Conservation (phyloP, 92 coral and sea anemone species). For the Galaxea fascicularis region DNA sequence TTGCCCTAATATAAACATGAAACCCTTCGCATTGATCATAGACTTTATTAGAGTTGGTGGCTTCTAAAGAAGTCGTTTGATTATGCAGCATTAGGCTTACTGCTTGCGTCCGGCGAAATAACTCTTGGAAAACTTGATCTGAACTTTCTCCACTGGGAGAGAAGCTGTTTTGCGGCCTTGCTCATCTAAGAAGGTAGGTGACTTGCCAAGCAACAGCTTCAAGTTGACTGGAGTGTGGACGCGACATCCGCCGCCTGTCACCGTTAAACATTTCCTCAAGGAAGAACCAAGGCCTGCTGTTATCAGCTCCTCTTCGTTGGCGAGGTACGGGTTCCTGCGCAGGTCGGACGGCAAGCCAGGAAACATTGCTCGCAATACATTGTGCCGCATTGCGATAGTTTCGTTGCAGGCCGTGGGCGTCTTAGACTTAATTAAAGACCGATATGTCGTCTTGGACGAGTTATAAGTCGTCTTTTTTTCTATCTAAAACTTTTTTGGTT, state of each 20-base stretch:
- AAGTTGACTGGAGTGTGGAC: neutral
- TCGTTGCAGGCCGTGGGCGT: no score
- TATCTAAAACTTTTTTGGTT: no score
- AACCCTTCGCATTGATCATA: neutral
- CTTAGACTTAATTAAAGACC: no score
- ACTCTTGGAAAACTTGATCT: no score
- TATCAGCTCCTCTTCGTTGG: constrained; percentile 22
- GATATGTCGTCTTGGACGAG: no score
- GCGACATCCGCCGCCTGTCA: neutral
- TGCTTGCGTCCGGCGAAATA: constrained; percentile 30
- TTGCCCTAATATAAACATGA: no score
- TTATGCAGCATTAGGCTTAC: neutral
- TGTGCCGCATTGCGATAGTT: neutral
- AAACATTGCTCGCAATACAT: no score
- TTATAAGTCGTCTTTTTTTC: no score
- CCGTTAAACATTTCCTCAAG: neutral
- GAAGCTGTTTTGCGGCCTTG: constrained; percentile 34
- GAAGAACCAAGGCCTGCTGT: constrained; percentile 1
- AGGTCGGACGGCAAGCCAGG: constrained; percentile 13
- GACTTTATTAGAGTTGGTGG: constrained; percentile 43
- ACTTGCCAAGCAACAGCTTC: constrained; percentile 42
- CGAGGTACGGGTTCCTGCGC: constrained; percentile 5
- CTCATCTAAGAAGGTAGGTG: constrained; percentile 48
- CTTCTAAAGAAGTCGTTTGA: constrained; percentile 94
- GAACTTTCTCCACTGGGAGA: constrained; percentile 36